Conservation (phyloP, 2,113 vertebrate species). For the Chaetorhynchus papuensis region DNA sequence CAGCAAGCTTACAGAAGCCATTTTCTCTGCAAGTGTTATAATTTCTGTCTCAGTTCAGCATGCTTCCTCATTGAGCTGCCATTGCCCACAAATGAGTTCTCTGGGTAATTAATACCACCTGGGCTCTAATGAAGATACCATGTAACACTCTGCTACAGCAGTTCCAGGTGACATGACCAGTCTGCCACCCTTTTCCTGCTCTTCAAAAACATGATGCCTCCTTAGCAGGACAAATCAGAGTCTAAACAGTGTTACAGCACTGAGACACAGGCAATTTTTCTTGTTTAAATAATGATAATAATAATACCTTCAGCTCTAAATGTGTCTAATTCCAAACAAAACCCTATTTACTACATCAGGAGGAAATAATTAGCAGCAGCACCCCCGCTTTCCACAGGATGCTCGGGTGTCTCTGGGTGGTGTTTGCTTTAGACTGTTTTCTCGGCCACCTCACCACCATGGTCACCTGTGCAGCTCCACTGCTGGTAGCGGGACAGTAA, state of each 20-base stretch:
- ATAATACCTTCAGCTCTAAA: neutral
- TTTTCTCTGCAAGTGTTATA: neutral
- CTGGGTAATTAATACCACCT: neutral
- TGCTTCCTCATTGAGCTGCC: neutral
- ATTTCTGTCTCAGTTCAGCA: neutral
- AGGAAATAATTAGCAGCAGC: neutral
- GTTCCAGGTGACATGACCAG: neutral
- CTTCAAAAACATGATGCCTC: neutral
- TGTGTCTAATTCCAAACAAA: neutral
- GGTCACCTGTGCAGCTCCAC: neutral
- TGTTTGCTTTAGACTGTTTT: neutral
- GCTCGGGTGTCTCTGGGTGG: neutral
- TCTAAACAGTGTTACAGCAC: neutral
- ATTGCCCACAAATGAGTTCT: neutral
- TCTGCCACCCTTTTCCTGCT: neutral
- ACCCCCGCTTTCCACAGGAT: neutral
- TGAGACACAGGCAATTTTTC: neutral
- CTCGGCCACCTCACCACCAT: neutral
- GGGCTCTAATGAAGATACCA: neutral
- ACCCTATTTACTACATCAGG: neutral
- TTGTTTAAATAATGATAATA: neutral
- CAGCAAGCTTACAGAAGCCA: neutral
- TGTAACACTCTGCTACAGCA: neutral
- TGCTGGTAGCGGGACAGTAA: neutral
- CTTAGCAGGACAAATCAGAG: neutral